Evolutionary conservation across 2,888 invertebrate species (phyloP), one percentile per base, ranked within the genome.

Genomic region (Ferrisia virgata): DNA sequence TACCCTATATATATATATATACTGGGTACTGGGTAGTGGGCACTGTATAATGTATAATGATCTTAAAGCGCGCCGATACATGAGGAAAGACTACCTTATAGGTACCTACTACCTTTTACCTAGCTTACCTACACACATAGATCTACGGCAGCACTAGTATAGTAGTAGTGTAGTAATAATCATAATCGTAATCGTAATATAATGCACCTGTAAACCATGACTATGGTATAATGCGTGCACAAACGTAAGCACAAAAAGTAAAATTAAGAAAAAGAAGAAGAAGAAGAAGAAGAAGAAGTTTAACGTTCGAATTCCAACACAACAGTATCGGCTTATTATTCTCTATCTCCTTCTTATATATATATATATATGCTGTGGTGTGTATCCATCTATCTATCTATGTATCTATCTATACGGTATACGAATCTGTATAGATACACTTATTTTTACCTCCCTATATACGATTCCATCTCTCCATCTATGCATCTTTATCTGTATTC

Each of bases 181-280:
- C 43, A 83, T 83, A 83, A 83, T 83, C 83, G 76, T 83, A 83
- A 83, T 83, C 83, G 83, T 83, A 83, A 83, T 83, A 83, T 83
- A 83, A 83, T 83, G 83, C 83, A 83, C 83, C 83, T 83, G 83
- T 83, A 83, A 83, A 83, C 83, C 83, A 83, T 83, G 83, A 83
- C 83, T 72, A 72, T 72, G 72, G 83, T 83, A 72, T 83, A 83
- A 83, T 83, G 83, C 83, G 83, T 83, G 83, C 83, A 83, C 83
- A 83, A 83, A 83, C 76, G 76, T 76, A 83, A 83, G 83, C 83
- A 72, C 72, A 83, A 81, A 81, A 81, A 81, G 72, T 72, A 76
- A 83, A 43, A 83, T 69, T 83, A 69, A 82, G 82, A 82, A 82
- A 39, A 81, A 81, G 36, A 81, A 81, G 64, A 82, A 82, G 36